Evolutionary conservation across 2,113 vertebrate species (phyloP).

Genomic region (Oxyura jamaicensis): DNA sequence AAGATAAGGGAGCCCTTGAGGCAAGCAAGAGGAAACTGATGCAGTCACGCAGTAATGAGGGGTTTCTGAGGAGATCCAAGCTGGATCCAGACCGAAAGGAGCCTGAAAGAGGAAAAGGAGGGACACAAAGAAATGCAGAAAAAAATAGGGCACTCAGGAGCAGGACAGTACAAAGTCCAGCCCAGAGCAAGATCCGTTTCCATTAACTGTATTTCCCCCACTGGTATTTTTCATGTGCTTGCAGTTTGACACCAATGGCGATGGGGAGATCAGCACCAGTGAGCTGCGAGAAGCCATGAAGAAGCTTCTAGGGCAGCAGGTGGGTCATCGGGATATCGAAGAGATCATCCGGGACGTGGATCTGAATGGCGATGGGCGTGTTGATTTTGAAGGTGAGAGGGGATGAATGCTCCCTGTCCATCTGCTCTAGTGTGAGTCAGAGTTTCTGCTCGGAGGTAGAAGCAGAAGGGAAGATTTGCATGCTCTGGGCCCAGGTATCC

Average conservation of each 20-base stretch:
- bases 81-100: not conserved
- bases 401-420: not conserved
- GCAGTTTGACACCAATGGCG: slow-evolving; percentile 97
- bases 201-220: not conserved
- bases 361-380: slow-evolving; percentile 94
- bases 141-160: not conserved
- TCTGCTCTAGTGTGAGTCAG: not conserved
- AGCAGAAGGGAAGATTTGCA: not conserved
- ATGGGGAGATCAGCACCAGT: slow-evolving; percentile 94
- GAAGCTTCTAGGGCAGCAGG: slow-evolving; percentile 95
- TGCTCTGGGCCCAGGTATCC: not conserved
- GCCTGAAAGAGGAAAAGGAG: not conserved
- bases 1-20: not conserved
- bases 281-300: slow-evolving; percentile 97
- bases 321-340: slow-evolving; percentile 94
- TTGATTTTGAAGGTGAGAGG: slow-evolving; percentile 95
- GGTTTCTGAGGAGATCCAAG: not conserved
- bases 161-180: not conserved
- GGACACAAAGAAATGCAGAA: not conserved
- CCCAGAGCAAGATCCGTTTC: not conserved
- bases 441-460: not conserved
- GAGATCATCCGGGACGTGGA: slow-evolving; percentile 97
- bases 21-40: slow-evolving; percentile 8
- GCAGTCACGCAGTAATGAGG: not conserved
- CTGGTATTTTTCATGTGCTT: not conserved